These are phyloP conservation scores for Muscina levida DNA, from an alignment of 2,888 invertebrate genomes.

Conservation along the genomic window DNA sequence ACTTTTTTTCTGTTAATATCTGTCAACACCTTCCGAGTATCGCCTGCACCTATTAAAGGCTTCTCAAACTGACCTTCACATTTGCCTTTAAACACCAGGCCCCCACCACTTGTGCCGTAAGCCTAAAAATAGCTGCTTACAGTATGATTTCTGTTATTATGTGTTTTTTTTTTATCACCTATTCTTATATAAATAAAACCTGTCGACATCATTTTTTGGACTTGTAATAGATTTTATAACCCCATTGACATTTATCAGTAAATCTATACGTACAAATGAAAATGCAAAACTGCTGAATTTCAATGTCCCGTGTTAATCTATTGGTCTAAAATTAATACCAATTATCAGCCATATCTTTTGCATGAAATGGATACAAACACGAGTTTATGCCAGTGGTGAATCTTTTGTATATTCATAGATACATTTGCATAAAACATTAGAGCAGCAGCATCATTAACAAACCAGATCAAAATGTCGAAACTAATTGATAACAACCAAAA, in stretches of 20 bases:
- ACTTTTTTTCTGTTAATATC: too few species aligned
- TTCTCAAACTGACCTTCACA: too few species aligned
- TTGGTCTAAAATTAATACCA: too few species aligned
- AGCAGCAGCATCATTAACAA: conserved; percentile 19
- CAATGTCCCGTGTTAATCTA: background rate
- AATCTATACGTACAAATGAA: conserved; percentile 1
- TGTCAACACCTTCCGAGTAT: too few species aligned
- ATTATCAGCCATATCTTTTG: background rate
- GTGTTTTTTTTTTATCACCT: too few species aligned
- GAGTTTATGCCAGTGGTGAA: conserved; percentile 1
- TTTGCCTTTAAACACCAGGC: too few species aligned
- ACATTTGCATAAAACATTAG: conserved; percentile 33
- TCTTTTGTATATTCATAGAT: background rate
- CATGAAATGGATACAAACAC: conserved; percentile 28
- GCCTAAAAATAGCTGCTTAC: too few species aligned
- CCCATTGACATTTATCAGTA: background rate
- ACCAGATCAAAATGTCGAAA: conserved; percentile 32
- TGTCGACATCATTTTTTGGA: too few species aligned
- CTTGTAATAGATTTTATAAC: background rate
- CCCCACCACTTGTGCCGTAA: too few species aligned
- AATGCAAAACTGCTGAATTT: background rate
- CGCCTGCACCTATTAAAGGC: too few species aligned
- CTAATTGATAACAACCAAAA: conserved; percentile 13
- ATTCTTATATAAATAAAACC: too few species aligned
- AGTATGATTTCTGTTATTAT: too few species aligned